Evolutionary conservation across 2,113 vertebrate species (phyloP).

Genomic region (Pluvialis apricaria): DNA sequence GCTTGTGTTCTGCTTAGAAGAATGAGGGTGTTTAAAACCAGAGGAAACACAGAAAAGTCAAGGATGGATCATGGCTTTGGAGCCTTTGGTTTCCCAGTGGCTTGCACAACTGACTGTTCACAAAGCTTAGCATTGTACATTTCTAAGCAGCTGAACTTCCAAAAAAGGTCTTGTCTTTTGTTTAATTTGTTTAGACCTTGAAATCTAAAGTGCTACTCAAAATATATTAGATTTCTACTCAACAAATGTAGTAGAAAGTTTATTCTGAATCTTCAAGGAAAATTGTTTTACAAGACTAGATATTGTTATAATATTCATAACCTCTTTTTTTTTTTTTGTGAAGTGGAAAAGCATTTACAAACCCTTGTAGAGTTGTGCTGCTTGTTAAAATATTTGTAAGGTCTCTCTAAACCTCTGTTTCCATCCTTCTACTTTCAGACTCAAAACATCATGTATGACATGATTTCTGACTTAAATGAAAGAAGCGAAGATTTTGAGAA

Average conservation of each 20-base stretch:
- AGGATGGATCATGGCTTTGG: neutral
- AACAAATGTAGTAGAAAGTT: neutral
- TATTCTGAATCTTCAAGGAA: neutral
- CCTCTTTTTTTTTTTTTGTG: neutral
- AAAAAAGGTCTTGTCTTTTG: neutral
- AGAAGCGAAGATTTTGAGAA: constrained; percentile 98
- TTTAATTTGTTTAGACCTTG: neutral
- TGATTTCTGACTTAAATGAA: constrained; percentile 98
- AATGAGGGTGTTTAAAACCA: neutral
- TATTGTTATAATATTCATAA: neutral
- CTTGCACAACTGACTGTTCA: neutral
- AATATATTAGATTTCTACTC: neutral
- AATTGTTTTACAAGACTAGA: neutral
- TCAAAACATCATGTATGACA: constrained; percentile 99
- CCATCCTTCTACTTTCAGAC: constrained; percentile 77
- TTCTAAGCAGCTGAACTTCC: neutral
- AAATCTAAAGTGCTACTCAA: neutral
- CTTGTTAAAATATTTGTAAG: neutral
- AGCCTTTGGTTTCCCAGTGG: neutral
- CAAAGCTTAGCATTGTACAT: neutral
- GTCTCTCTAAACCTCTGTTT: neutral
- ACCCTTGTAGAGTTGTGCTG: neutral
- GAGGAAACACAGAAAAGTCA: neutral
- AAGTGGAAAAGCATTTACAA: neutral
- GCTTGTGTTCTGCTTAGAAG: neutral